phyloP scores from a whole-genome alignment of 2,888 invertebrate species.

The Agrenia bidenticulata region DNA sequence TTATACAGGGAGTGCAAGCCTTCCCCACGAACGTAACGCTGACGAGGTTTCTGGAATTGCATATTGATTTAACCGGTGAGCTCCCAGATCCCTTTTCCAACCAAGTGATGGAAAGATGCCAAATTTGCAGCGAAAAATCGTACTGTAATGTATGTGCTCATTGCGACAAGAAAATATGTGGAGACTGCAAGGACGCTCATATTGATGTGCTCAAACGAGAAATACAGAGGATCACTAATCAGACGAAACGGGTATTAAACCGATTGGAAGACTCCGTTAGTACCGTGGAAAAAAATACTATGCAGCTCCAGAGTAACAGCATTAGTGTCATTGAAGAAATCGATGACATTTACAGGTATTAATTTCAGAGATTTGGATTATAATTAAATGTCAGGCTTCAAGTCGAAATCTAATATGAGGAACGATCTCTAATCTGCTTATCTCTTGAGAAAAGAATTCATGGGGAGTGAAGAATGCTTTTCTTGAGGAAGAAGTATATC shows the following conservation, averaged over 20 bases:
- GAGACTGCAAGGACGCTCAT: constrained; percentile 90
- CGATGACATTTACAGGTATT: constrained; percentile 73
- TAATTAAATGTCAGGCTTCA: too few species aligned
- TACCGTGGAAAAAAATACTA: constrained; percentile 83
- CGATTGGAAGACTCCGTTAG: constrained; percentile 82
- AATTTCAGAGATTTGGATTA: background rate
- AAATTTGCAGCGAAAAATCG: constrained; percentile 89
- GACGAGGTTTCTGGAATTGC: constrained; percentile 89
- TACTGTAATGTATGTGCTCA: constrained; percentile 87
- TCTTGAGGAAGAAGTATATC: too few species aligned
- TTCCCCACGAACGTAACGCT: constrained; percentile 96
- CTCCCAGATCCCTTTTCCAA: constrained; percentile 87
- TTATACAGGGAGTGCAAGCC: constrained; percentile 75
- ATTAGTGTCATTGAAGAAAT: constrained; percentile 89
- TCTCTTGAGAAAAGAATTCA: too few species aligned
- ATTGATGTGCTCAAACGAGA: constrained; percentile 92
- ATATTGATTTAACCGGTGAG: constrained; percentile 78
- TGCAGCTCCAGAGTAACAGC: constrained; percentile 84
- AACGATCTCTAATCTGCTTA: too few species aligned
- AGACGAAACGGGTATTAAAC: constrained; percentile 84
- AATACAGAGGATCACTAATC: constrained; percentile 83
- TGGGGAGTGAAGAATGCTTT: too few species aligned
- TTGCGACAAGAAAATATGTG: constrained; percentile 96
- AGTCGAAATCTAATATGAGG: too few species aligned
- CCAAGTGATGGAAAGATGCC: constrained; percentile 89